Evolutionary conservation across 2,797 vertebrate species (phyloP).

Genomic region (Garrulus glandarius): DNA sequence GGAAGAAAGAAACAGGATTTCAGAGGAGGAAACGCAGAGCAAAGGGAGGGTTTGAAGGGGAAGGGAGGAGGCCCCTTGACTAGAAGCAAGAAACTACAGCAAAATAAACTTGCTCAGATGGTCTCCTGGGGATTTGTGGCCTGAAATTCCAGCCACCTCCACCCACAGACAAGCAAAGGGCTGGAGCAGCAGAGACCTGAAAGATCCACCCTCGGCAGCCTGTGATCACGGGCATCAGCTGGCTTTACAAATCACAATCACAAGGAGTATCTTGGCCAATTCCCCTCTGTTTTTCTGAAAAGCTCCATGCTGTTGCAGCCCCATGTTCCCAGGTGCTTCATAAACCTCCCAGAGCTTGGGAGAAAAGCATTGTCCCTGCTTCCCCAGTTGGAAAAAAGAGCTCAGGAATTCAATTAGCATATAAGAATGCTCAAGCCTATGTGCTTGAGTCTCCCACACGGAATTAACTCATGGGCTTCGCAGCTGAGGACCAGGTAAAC

Average conservation of each 20-base stretch:
- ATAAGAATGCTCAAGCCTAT: background rate
- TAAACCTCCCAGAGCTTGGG: background rate
- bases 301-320: background rate
- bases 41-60: background rate
- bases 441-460: background rate
- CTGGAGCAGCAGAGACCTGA: background rate
- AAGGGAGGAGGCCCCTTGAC: background rate
- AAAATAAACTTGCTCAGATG: background rate
- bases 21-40: background rate
- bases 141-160: background rate
- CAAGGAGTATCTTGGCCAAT: background rate
- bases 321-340: background rate
- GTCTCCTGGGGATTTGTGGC: background rate
- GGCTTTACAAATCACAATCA: background rate
- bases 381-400: background rate
- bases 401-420: background rate
- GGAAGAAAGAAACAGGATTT: background rate
- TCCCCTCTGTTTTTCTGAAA: background rate
- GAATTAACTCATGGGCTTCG: background rate
- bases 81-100: background rate
- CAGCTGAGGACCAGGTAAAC: background rate
- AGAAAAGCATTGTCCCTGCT: background rate
- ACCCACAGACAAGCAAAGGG: background rate
- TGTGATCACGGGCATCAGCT: background rate
- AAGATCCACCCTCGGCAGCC: accelerated